Evolutionary conservation across 2,888 invertebrate genomes (phyloP), one percentile per base, ranked within the genome.

Genomic region (Ichneumoninae sp.): DNA sequence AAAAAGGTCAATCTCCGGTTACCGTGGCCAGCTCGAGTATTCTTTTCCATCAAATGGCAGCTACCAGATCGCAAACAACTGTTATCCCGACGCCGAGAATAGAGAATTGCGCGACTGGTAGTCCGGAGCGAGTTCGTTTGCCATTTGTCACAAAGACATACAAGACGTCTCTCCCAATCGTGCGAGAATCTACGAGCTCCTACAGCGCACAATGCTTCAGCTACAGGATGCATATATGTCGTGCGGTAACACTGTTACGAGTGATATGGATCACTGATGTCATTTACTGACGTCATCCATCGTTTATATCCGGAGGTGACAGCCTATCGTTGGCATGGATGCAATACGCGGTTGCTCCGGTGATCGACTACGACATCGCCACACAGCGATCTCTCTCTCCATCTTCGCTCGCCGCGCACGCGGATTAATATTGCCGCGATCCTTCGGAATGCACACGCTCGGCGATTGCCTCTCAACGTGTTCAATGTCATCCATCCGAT

Each of bases 201-300:
- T 19, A 54, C 19, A 7, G n/a, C 7, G 52, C 19, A 54, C 52
- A 54, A n/a, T 54, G 7, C 19, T 54, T 54, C 52, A 1, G 8
- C 52, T 13, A 22, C 33, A 57, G 65, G 30, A 16, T 36, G 74
- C 36, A 40, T 30, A 54, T 76, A 22, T 52, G 10, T 69, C 63
- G 65, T 78, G 74, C 60, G 60, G 76, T 73, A 85, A 85, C 68
- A 70, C 50, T 60, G 36, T 77, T 57, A 76, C 84, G 87, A 84
- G 86, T 89, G 92, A 93, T 92, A 92, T 91, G 90, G 92, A 93
- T 93, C 93, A 92, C 91, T 93, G 92, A 93, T 93, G 92, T 92
- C 92, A 93, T 92, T 30, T 88, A 83, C 92, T 93, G 92, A 93
- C 92, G 93, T 93, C 92, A 93, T 85, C 75, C 87, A 85, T 90